Evolutionary conservation across 2,888 invertebrate genomes (phyloP).

Genomic region (Caenorhabditis virilis): DNA sequence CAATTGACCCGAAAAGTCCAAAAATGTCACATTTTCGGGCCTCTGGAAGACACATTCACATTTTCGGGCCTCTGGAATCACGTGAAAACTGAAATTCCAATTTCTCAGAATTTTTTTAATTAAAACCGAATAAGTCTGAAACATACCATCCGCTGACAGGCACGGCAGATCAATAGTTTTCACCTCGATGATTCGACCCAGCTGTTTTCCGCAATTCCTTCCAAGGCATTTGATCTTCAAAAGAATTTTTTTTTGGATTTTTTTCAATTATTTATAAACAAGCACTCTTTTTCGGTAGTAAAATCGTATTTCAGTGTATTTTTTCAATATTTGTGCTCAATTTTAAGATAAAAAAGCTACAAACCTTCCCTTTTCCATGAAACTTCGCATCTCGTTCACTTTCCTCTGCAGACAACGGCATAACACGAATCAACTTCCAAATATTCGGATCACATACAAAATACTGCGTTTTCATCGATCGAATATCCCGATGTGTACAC

Average conservation of each 20-base stretch:
- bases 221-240: slow-evolving; percentile 10
- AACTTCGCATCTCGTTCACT: not conserved
- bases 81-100: too few species aligned
- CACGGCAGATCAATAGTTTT: slow-evolving; percentile 8
- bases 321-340: too few species aligned
- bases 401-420: slow-evolving; percentile 1
- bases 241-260: not conserved
- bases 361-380: slow-evolving; percentile 14
- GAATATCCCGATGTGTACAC: slow-evolving; percentile 19
- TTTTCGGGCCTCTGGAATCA: too few species aligned
- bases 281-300: not conserved
- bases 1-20: too few species aligned
- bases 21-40: too few species aligned
- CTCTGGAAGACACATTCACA: too few species aligned
- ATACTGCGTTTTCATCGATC: slow-evolving; percentile 20
- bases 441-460: slow-evolving; percentile 28
- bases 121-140: too few species aligned
- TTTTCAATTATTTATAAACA: not conserved
- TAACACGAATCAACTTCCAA: slow-evolving; percentile 18
- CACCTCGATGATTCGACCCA: slow-evolving; percentile 21
- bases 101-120: too few species aligned
- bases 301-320: too few species aligned
- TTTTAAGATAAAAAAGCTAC: not conserved
- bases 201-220: slow-evolving; percentile 7
- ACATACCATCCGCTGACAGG: slow-evolving; percentile 15